Evolutionary conservation across 2,888 invertebrate species (phyloP).

Genomic region (Pasiphila rectangulata): DNA sequence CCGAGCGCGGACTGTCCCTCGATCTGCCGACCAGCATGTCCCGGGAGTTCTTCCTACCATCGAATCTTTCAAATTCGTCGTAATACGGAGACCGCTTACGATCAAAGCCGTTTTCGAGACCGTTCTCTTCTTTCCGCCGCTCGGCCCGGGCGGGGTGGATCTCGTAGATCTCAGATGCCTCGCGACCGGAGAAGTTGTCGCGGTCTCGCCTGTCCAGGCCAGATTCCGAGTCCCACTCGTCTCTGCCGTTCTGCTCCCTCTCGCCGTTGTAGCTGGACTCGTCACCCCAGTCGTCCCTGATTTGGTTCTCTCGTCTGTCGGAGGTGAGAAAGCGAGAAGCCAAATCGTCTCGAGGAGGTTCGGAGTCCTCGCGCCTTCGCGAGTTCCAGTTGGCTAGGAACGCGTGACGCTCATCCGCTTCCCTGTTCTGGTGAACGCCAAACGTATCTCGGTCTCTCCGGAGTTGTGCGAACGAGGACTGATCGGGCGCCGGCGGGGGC

Average conservation of each 20-base stretch:
- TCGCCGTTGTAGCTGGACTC: slow-evolving; percentile 67
- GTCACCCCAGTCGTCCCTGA: slow-evolving; percentile 69
- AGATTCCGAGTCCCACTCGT: slow-evolving; percentile 76
- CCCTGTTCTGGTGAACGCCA: slow-evolving; percentile 85
- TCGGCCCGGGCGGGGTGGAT: slow-evolving; percentile 64
- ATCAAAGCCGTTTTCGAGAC: slow-evolving; percentile 58
- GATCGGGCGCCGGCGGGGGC: slow-evolving; percentile 77
- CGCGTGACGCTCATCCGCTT: slow-evolving; percentile 77
- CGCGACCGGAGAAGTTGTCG: slow-evolving; percentile 66
- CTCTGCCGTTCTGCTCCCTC: slow-evolving; percentile 55
- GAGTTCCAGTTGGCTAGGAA: slow-evolving; percentile 78
- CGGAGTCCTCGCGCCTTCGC: slow-evolving; percentile 64
- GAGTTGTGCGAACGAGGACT: slow-evolving; percentile 83
- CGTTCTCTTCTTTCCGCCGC: slow-evolving; percentile 62
- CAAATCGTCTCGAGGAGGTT: slow-evolving; percentile 63
- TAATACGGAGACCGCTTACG: slow-evolving; percentile 66
- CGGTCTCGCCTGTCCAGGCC: slow-evolving; percentile 63
- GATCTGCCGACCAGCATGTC: slow-evolving; percentile 75
- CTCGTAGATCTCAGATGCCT: slow-evolving; percentile 74
- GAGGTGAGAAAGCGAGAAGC: slow-evolving; percentile 69
- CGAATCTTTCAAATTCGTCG: slow-evolving; percentile 72
- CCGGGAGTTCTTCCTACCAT: slow-evolving; percentile 73
- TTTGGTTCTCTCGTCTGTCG: slow-evolving; percentile 59
- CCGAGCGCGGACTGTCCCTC: slow-evolving; percentile 72
- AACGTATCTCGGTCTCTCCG: slow-evolving; percentile 87